A percentile compares a stretch with the other conserved stretches of the same genome.
phyloP scores from a whole-genome alignment of 1,140 invertebrate genomes.

The Meloidogyne chitwoodi region DNA sequence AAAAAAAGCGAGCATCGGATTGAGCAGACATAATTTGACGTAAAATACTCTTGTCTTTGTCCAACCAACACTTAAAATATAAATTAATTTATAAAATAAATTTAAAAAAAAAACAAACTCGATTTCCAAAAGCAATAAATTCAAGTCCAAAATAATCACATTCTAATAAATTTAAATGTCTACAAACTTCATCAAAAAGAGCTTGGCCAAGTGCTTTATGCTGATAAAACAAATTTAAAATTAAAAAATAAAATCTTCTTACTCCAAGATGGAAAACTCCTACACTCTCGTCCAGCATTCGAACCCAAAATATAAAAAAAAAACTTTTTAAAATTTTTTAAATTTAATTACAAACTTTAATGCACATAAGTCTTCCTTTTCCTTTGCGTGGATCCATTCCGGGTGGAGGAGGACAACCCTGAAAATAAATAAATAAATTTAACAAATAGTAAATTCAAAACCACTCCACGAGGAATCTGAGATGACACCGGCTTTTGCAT shows the following conservation, averaged over 20 bases:
- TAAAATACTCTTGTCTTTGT: conserved; percentile 89
- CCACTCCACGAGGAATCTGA: conserved; percentile 32
- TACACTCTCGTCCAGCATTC: conserved; percentile 57
- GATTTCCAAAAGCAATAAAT: conserved; percentile 76
- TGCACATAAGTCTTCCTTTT: conserved; percentile 58
- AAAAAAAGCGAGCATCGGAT: conserved; percentile 76
- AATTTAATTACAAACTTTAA: conserved; percentile 34
- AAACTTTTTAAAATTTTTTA: background rate
- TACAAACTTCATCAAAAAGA: conserved; percentile 90
- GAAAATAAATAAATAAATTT: background rate
- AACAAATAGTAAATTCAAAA: background rate
- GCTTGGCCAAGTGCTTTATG: conserved; percentile 85
- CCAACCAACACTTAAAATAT: conserved; percentile 81
- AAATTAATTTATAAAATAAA: background rate
- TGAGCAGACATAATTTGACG: conserved; percentile 86
- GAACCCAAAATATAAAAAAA: conserved; percentile 23
- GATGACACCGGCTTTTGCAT: conserved; percentile 37
- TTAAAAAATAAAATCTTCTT: conserved; percentile 11
- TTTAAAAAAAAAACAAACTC: conserved; percentile 65
- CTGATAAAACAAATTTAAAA: conserved; percentile 64
- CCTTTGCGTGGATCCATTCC: conserved; percentile 54
- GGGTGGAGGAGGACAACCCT: conserved; percentile 51
- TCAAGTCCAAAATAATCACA: conserved; percentile 96
- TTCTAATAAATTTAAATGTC: conserved; percentile 88
- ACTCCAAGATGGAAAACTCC: conserved; percentile 59